A percentile compares a stretch with the other conserved stretches of the same genome.
phyloP scores from a whole-genome alignment of 2,113 vertebrate species.

The Oxyura jamaicensis region DNA sequence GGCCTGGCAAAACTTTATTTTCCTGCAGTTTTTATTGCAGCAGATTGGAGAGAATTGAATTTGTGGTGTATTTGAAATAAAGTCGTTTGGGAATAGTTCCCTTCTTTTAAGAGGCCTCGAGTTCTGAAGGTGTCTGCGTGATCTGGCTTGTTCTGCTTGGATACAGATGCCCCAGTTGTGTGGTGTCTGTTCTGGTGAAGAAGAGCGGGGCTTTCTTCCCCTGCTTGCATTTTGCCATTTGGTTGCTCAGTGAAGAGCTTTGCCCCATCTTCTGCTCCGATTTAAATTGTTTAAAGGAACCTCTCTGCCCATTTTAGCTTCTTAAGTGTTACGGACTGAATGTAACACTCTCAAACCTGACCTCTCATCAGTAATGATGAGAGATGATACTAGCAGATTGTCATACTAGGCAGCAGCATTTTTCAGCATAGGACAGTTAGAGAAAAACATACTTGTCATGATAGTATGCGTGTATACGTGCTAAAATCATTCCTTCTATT shows the following conservation, averaged over 20 bases:
- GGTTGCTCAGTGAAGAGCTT: neutral
- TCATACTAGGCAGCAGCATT: neutral
- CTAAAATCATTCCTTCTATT: neutral
- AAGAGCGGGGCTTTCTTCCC: neutral
- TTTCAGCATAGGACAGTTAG: neutral
- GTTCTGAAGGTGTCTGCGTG: neutral
- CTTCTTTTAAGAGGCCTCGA: neutral
- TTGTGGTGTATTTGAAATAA: no score
- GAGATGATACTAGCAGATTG: neutral
- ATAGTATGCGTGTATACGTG: neutral
- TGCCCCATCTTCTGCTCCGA: neutral
- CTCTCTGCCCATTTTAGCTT: neutral
- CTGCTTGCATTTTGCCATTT: neutral
- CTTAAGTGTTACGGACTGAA: accelerated
- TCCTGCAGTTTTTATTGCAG: neutral
- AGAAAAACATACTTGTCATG: neutral
- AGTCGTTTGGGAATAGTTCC: neutral
- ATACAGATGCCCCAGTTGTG: no score
- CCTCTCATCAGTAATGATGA: neutral
- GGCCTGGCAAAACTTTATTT: neutral
- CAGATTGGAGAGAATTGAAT: neutral
- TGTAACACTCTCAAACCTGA: neutral
- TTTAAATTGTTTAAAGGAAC: neutral
- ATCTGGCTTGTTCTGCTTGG: neutral
- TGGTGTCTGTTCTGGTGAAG: neutral